Conservation (phyloP, 2,888 invertebrate species). For the Adineta ricciae region DNA sequence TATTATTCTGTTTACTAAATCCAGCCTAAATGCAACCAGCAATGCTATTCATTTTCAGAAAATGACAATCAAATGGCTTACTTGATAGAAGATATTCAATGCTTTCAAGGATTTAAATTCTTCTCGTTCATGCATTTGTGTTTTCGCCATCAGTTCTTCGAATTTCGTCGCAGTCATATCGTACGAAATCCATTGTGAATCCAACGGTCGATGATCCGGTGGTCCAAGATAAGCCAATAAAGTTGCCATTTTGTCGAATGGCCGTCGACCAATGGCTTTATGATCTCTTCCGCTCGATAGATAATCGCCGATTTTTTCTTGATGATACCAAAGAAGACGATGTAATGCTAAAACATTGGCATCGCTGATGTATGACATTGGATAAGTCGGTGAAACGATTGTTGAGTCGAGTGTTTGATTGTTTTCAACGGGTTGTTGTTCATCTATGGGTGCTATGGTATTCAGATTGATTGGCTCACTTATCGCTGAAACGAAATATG, state of each 20-base stretch:
- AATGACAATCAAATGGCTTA: conserved; percentile 35
- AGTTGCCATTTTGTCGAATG: conserved; percentile 97
- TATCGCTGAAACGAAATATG: conserved; percentile 55
- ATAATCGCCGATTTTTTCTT: conserved; percentile 70
- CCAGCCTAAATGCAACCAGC: background rate
- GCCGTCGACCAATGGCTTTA: conserved; percentile 85
- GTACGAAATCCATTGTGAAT: conserved; percentile 47
- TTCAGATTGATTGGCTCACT: background rate
- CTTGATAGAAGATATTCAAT: conserved; percentile 50
- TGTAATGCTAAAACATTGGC: conserved; percentile 87
- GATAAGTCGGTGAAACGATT: background rate
- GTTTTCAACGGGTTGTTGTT: no score
- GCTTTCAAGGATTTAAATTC: conserved; percentile 86
- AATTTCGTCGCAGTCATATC: conserved; percentile 93
- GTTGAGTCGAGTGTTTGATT: no score
- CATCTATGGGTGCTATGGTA: no score
- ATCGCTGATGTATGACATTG: conserved; percentile 70
- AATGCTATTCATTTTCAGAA: no score
- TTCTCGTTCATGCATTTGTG: conserved; percentile 94
- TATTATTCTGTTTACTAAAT: conserved; percentile 69
- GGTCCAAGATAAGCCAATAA: conserved; percentile 87
- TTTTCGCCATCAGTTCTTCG: conserved; percentile 93
- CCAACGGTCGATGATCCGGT: conserved; percentile 70
- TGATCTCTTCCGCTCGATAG: conserved; percentile 63
- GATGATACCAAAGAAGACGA: conserved; percentile 85